phyloP scores from a whole-genome alignment of 2,888 invertebrate genomes.

The Stomorhina lunata region DNA sequence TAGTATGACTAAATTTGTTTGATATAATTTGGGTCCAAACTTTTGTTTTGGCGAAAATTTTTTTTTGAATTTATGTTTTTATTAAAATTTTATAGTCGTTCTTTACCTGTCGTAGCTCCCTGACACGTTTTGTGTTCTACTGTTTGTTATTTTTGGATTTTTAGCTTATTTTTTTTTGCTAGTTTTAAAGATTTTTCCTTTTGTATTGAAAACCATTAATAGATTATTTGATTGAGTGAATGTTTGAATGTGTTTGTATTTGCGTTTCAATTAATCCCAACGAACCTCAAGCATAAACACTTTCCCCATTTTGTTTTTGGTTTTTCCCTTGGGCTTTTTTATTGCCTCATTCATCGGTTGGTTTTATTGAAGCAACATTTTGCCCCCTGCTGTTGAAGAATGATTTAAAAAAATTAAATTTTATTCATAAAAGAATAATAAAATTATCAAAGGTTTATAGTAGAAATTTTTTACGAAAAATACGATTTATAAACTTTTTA shows the following conservation, averaged over 20 bases:
- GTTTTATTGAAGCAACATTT: neutral
- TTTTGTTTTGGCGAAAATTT: too few relatives aligned
- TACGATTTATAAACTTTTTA: too few relatives aligned
- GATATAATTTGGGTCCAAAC: neutral
- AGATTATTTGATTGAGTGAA: slow-evolving; percentile 10
- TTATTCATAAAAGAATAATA: too few relatives aligned
- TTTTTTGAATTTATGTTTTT: too few relatives aligned
- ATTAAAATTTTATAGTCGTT: neutral
- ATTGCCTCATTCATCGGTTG: neutral
- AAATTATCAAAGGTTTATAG: neutral
- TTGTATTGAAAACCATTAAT: slow-evolving; percentile 38
- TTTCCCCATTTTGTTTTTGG: slow-evolving; percentile 39
- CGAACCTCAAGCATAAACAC: slow-evolving; percentile 30
- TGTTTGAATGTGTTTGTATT: neutral
- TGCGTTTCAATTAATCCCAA: slow-evolving; percentile 32
- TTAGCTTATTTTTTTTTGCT: neutral
- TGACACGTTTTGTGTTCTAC: slow-evolving; percentile 20
- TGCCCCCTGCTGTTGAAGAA: slow-evolving; percentile 45
- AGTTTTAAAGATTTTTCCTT: neutral
- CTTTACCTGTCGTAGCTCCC: neutral
- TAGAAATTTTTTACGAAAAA: too few relatives aligned
- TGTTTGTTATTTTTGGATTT: slow-evolving; percentile 52
- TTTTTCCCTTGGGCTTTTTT: neutral
- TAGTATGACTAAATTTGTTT: too few relatives aligned
- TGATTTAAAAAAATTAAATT: neutral